Conservation (phyloP, 2,888 invertebrate species). For the Ormia ochracea region DNA sequence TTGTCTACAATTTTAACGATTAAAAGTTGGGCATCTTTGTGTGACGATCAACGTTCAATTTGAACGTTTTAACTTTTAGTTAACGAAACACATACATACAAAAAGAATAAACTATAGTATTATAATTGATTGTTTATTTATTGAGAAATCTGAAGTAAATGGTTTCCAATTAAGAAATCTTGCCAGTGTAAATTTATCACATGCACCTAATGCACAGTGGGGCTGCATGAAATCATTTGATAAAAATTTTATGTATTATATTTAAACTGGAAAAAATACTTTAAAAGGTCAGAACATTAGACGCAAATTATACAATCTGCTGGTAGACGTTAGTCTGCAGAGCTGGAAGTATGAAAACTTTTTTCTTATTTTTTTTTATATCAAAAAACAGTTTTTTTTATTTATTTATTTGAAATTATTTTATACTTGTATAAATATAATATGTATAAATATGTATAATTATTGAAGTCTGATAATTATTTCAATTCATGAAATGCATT, state of each 20-base stretch:
- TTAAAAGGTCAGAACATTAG: no score
- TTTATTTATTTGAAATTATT: no score
- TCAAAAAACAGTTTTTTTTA: no score
- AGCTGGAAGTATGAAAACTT: no score
- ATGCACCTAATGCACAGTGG: neutral
- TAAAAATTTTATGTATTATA: neutral
- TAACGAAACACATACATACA: constrained; percentile 14
- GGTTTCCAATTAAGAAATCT: constrained; percentile 34
- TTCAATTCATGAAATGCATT: no score
- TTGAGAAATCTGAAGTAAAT: constrained; percentile 28
- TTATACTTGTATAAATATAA: no score
- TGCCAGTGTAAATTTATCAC: constrained; percentile 21
- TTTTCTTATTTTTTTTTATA: no score
- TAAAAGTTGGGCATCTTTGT: constrained; percentile 15
- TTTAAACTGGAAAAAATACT: no score
- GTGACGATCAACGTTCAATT: constrained; percentile 1
- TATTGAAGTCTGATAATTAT: no score
- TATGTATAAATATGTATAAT: no score
- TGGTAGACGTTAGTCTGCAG: no score
- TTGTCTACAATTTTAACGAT: neutral
- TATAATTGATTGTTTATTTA: constrained; percentile 23
- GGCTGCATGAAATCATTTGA: neutral
- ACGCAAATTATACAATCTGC: no score
- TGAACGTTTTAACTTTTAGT: neutral
- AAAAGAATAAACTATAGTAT: constrained; percentile 13